Evolutionary conservation across 2,888 invertebrate genomes (phyloP).

Genomic region (Carabus problematicus): DNA sequence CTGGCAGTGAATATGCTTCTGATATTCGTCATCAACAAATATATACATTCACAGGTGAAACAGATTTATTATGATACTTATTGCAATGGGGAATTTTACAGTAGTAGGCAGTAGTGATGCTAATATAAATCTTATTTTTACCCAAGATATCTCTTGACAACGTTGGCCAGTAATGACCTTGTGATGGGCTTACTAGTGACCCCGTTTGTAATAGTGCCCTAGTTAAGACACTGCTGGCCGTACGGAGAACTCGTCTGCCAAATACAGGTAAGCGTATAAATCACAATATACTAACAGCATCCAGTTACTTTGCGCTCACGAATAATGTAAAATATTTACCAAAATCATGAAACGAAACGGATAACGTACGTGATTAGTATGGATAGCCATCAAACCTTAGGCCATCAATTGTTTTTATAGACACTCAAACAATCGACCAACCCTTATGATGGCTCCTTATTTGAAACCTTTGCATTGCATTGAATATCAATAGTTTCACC

Average conservation of each 20-base stretch:
- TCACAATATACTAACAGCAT: conserved; percentile 5
- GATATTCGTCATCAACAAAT: conserved; percentile 85
- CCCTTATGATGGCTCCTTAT: too few relatives aligned
- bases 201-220: conserved; percentile 84
- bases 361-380: background rate
- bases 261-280: conserved; percentile 73
- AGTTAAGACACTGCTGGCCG: conserved; percentile 88
- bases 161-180: conserved; percentile 85
- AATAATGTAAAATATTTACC: conserved; percentile 3
- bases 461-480: too few relatives aligned
- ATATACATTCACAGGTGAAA: conserved; percentile 85
- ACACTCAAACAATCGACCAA: too few relatives aligned
- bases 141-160: conserved; percentile 87
- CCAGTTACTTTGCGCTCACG: background rate
- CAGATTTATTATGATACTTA: conserved; percentile 2
- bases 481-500: too few relatives aligned
- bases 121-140: conserved; percentile 59
- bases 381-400: too few relatives aligned
- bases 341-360: background rate
- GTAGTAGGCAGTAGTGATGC: too few relatives aligned
- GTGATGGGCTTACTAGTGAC: conserved; percentile 87
- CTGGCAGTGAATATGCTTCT: conserved; percentile 81
- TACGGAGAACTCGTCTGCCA: conserved; percentile 90
- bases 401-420: too few relatives aligned
- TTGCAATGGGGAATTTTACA: too few relatives aligned